Base-by-base conservation (phyloP, 2,888 invertebrate genomes). In the Erpobdella octoculata region DNA sequence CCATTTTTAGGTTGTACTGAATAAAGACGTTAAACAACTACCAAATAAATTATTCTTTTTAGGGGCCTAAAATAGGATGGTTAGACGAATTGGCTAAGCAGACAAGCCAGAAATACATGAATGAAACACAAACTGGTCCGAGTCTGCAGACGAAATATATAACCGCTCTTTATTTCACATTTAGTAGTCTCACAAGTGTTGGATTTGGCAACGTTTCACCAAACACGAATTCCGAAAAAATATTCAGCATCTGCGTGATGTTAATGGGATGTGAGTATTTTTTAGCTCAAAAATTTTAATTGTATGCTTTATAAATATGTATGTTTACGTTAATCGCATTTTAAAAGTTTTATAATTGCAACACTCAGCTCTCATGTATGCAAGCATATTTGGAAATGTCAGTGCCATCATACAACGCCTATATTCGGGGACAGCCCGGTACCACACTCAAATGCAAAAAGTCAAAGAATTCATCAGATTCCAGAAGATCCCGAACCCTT, bases 311-410 rank as follows among this genome's bases (percentile, higher is more conserved):
- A 12, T n/a, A 53, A 53, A 6, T n/a, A 28, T 25, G 6, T 12
- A 53, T n/a, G n/a, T n/a, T n/a, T n/a, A n/a, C n/a, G n/a, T n/a
- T n/a, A n/a, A n/a, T n/a, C n/a, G n/a, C n/a, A 62, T 62, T 62
- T 8, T 1, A 62, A 33, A 62, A 8, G 18, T 62, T 12, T 33
- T 33, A 62, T 35, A 6, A 62, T 6, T 3, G 4, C 68, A 36
- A 25, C 35, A 86, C 87, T 74, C 87, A 96, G 95, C 96, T 79
- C 88, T 97, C 74, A 97, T 97, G 97, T 97, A 97, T 85, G 97
- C 97, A 83, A 96, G 95, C 85, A 97, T 97, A 85, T 97, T 97
- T 85, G 97, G 96, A 84, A 97, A 97, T 85, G 97, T 97, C 81
- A 94, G 94, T 79, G 97, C 97, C 78, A 97, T 97, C 81, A 97